A percentile compares a stretch with the other conserved stretches of the same genome.
Conservation (phyloP, 2,888 invertebrate species). For the Drosophila paracracens region DNA sequence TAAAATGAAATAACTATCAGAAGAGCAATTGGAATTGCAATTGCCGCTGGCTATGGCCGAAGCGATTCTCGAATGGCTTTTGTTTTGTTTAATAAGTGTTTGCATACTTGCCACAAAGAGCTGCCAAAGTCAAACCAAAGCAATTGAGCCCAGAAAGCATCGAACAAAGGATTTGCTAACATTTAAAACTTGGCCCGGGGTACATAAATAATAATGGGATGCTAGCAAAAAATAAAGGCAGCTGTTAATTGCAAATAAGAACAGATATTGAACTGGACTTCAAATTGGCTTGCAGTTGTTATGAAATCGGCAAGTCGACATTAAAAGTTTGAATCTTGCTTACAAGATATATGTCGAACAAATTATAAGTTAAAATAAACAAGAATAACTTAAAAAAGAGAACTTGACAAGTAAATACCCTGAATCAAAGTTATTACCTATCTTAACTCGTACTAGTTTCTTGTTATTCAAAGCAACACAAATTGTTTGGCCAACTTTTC, state of each 20-base stretch:
- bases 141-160: slow-evolving; percentile 6
- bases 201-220: slow-evolving; percentile 16
- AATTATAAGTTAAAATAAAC: background rate
- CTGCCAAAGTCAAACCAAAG: slow-evolving; percentile 42
- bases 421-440: background rate
- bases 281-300: background rate
- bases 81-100: slow-evolving; percentile 47
- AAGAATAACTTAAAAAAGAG: background rate
- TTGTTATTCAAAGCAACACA: background rate
- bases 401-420: background rate
- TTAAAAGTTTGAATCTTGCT: background rate
- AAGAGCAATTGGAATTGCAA: slow-evolving; percentile 1
- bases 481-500: background rate
- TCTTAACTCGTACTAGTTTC: background rate
- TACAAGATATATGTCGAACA: background rate
- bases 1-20: background rate
- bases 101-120: slow-evolving; percentile 28
- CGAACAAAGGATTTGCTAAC: slow-evolving; percentile 23
- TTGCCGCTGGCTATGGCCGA: slow-evolving; percentile 25
- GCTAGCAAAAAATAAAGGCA: slow-evolving; percentile 1
- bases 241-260: background rate
- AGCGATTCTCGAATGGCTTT: slow-evolving; percentile 31
- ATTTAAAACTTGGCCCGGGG: slow-evolving; percentile 21
- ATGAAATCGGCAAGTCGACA: background rate
- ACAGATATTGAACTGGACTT: background rate